A percentile compares a stretch with the other conserved stretches of the same genome.
Evolutionary conservation across 2,113 vertebrate species (phyloP).

Genomic region (Montifringilla adamsi): DNA sequence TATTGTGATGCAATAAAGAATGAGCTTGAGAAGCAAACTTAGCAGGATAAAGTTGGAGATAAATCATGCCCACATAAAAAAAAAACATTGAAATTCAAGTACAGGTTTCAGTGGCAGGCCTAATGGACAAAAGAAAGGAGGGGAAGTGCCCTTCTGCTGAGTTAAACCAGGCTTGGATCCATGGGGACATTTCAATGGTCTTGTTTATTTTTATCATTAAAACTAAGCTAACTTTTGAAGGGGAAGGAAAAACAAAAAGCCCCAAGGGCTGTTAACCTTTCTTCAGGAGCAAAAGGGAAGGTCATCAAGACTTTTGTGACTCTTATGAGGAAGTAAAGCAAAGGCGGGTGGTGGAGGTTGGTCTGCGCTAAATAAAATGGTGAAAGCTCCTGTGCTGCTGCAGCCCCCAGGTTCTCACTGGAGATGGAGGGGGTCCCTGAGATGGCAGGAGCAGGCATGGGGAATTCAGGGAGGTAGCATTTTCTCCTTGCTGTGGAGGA

Average conservation of each 20-base stretch:
- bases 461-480: neutral
- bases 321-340: neutral
- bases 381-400: neutral
- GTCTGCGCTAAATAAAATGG: neutral
- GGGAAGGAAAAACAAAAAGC: neutral
- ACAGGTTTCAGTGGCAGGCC: neutral
- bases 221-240: neutral
- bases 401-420: neutral
- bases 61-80: neutral
- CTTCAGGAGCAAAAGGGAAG: neutral
- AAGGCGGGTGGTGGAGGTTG: accelerated
- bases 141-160: neutral
- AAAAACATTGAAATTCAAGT: neutral
- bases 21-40: neutral
- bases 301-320: neutral
- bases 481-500: neutral
- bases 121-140: neutral
- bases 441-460: neutral
- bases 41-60: neutral
- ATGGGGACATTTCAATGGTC: neutral
- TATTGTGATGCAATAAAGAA: neutral
- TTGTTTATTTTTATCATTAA: constrained; percentile 32
- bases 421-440: neutral
- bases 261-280: constrained; percentile 26
- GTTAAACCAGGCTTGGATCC: neutral